Conservation (phyloP, 1,140 invertebrate species). For the Neomicropteryx cornuta region DNA sequence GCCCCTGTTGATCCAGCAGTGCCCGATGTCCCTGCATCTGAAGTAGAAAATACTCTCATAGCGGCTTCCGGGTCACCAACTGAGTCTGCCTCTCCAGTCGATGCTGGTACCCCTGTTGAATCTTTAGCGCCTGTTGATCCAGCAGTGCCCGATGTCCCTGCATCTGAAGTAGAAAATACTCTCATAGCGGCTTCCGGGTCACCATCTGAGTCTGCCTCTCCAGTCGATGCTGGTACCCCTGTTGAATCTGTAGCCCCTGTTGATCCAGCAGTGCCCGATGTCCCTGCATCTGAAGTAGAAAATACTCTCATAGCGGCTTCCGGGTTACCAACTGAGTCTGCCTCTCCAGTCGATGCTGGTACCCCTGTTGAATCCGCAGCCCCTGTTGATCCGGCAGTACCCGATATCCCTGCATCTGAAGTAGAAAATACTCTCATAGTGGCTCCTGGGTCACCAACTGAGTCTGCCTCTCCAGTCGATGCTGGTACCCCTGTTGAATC, state of each 20-base stretch:
- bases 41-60: too few relatives aligned
- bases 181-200: too few relatives aligned
- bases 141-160: too few relatives aligned
- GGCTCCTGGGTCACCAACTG: too few relatives aligned
- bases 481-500: neutral
- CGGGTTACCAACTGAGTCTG: constrained; percentile 1
- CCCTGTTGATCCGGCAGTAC: neutral
- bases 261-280: neutral
- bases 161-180: too few relatives aligned
- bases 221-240: neutral
- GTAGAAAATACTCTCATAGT: neutral
- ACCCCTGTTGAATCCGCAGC: constrained; percentile 1
- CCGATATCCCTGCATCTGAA: neutral
- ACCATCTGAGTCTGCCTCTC: neutral
- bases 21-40: too few relatives aligned
- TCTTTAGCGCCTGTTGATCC: too few relatives aligned
- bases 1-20: too few relatives aligned
- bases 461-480: neutral
- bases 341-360: neutral
- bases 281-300: neutral
- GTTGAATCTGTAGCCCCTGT: neutral
- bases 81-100: too few relatives aligned
- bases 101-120: too few relatives aligned
- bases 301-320: neutral
- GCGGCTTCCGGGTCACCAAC: too few relatives aligned